Evolutionary conservation across 2,888 invertebrate species (phyloP), one percentile per base, ranked within the genome.

Genomic region (Marasmarcha lunaedactyla): DNA sequence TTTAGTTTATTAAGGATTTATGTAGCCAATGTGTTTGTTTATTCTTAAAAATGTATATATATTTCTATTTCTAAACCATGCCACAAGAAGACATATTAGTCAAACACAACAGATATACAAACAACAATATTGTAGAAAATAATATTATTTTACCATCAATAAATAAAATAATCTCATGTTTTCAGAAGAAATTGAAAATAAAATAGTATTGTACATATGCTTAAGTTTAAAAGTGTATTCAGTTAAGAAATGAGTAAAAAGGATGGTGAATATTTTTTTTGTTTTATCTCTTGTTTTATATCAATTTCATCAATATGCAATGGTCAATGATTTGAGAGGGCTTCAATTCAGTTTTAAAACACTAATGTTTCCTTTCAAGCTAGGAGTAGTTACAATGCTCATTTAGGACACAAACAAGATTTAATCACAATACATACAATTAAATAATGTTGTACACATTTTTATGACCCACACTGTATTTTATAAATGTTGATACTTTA

Each of bases 101-200:
- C 51, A 67, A 60, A 73, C 65, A 74, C 67, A 49, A 49, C 61
- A 66, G 53, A 69, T 53, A 58, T 54, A 74, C 64, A 59, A 55
- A 74, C 73, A 71, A 42, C 30, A 34, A 14, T 34, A 72, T 57
- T 50, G 41, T 63, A 54, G 54, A 55, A 49, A 41, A 52, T 46
- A 46, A 43, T 43, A 45, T 51, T 25, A 36, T 45, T 44, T 44
- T 41, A 54, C 62, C 54, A 51, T 59, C 64, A 69, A 67, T 65
- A 70, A 71, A 73, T 63, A 73, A 78, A 77, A 78, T 79, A 79
- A 81, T 79, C 79, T 79, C 78, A 59, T 54, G 43, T 50, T 44
- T 41, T 34, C 47, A 30, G 44, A 62, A 55, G 56, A 62, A 71
- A 61, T 51, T 68, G 66, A 63, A 59, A 62, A 62, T 50, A 42